Evolutionary conservation across 2,797 vertebrate species (phyloP).

Genomic region (Pangasius macronema): DNA sequence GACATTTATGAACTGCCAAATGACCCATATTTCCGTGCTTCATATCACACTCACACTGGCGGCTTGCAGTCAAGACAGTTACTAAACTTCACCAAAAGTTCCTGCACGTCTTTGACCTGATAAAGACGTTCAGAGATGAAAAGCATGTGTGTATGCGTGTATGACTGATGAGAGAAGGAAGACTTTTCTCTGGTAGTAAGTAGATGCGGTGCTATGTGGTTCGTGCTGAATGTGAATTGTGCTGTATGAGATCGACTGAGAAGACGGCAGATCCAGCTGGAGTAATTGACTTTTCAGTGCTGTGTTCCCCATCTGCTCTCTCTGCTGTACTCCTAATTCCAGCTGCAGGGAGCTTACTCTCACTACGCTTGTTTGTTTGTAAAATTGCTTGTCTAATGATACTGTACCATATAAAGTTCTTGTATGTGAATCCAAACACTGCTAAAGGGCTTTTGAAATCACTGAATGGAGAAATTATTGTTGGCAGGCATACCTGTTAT

Average conservation of each 20-base stretch:
- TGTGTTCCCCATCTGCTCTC: constrained; percentile 38
- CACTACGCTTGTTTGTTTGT: constrained; percentile 16
- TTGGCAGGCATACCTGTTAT: background rate
- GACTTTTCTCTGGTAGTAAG: constrained; percentile 7
- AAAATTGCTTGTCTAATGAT: constrained; percentile 9
- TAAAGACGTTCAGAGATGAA: constrained; percentile 30
- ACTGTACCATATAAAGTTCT: background rate
- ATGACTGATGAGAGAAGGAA: constrained; percentile 4
- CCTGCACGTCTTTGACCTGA: background rate
- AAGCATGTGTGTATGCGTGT: background rate
- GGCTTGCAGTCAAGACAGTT: background rate
- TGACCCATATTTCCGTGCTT: background rate
- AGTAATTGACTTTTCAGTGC: constrained; percentile 31
- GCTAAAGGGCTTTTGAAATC: constrained; percentile 7
- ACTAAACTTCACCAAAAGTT: constrained; percentile 17
- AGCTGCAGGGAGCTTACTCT: constrained; percentile 16
- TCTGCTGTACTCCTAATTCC: constrained; percentile 17
- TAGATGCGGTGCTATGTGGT: background rate
- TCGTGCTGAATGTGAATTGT: background rate
- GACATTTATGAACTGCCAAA: background rate
- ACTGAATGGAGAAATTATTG: background rate
- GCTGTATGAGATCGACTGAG: background rate
- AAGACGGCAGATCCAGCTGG: constrained; percentile 29
- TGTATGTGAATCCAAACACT: background rate
- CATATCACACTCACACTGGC: too few species aligned